phyloP scores from a whole-genome alignment of 2,113 vertebrate genomes.

The Okapia johnstoni region DNA sequence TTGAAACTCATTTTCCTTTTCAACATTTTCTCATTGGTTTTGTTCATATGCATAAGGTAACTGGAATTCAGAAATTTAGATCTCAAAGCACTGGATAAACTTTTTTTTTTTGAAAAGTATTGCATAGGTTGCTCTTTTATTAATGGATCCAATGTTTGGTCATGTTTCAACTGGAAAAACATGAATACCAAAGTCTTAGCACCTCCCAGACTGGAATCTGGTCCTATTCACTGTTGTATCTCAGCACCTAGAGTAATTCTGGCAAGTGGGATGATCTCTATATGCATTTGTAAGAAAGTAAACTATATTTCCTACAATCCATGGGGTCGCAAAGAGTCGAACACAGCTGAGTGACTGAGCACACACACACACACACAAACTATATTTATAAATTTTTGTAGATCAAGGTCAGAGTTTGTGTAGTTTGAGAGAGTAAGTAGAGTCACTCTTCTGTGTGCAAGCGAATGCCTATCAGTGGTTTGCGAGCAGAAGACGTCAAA shows the following conservation, averaged over 20 bases:
- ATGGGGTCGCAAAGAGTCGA: background rate
- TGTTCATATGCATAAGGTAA: background rate
- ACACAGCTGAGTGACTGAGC: background rate
- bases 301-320: background rate
- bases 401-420: background rate
- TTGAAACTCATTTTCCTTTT: slow-evolving; percentile 44
- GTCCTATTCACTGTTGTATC: background rate
- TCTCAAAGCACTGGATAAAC: background rate
- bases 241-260: background rate
- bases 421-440: background rate
- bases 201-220: background rate
- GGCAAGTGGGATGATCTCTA: background rate
- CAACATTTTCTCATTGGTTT: slow-evolving; percentile 29
- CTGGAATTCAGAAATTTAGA: background rate
- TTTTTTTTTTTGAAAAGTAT: background rate
- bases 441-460: background rate
- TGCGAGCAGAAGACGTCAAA: background rate
- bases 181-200: background rate
- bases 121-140: background rate
- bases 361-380: background rate
- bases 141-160: background rate
- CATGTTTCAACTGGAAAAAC: background rate
- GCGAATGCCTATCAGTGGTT: background rate
- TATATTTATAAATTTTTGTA: background rate
- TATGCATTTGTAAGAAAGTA: background rate